Conservation (phyloP, 2,797 vertebrate species). For the Platyrinchus mystaceus region DNA sequence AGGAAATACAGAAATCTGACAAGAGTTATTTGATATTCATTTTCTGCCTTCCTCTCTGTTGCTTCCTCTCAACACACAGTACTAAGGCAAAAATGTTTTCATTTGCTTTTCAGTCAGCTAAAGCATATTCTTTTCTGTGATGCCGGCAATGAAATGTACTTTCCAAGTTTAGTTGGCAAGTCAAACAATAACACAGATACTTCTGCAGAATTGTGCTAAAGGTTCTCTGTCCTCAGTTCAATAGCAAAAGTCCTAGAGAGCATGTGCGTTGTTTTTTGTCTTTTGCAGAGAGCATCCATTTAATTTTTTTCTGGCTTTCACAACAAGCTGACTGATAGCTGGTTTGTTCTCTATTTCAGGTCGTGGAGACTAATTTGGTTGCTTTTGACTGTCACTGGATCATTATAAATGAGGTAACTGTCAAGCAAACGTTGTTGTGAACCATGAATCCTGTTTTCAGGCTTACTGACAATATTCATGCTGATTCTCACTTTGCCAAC, state of each 20-base stretch:
- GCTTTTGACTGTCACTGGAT: conserved; percentile 99
- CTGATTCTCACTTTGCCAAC: conserved; percentile 46
- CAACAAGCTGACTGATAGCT: conserved; percentile 67
- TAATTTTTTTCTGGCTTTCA: conserved; percentile 25
- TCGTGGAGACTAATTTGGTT: conserved; percentile 98
- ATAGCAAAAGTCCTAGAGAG: conserved; percentile 8
- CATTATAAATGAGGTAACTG: conserved; percentile 98
- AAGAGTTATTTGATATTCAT: not conserved
- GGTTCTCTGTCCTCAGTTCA: conserved; percentile 20
- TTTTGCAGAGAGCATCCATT: conserved; percentile 24
- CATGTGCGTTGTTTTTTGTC: not conserved
- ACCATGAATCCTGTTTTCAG: conserved; percentile 41
- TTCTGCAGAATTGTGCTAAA: not conserved
- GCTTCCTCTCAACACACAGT: not conserved
- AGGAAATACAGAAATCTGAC: not conserved
- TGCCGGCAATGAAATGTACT: not conserved
- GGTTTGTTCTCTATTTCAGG: conserved; percentile 84
- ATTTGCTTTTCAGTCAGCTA: conserved; percentile 24
- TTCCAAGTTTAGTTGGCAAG: conserved; percentile 54
- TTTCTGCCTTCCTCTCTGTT: not conserved
- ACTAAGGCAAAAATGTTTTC: conserved; percentile 18
- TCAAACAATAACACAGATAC: conserved; percentile 12
- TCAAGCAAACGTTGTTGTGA: conserved; percentile 26
- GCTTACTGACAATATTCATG: not conserved
- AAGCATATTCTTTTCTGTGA: not conserved